phyloP scores from a whole-genome alignment of 2,113 vertebrate genomes.

The Tragelaphus strepsiceros region DNA sequence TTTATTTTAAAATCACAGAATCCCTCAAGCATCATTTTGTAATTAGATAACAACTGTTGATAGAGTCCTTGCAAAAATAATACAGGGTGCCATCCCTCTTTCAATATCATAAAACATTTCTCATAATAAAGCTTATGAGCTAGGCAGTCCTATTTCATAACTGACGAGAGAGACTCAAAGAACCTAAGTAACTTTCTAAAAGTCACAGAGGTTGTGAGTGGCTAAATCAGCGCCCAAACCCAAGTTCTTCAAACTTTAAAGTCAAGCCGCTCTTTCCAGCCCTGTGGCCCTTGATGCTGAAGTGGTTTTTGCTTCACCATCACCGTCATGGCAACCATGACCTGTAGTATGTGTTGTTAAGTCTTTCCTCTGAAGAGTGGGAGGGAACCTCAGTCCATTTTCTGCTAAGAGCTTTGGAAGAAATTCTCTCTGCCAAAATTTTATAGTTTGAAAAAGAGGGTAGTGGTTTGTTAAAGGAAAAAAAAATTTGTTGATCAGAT shows the following conservation, averaged over 20 bases:
- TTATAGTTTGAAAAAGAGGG: not conserved
- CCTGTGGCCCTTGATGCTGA: not conserved
- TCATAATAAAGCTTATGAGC: not conserved
- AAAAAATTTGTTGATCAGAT: not conserved
- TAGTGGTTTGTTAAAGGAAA: not conserved
- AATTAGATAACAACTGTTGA: not conserved
- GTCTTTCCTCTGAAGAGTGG: not conserved
- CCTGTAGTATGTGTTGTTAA: rapidly evolving
- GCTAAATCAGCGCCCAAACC: not conserved
- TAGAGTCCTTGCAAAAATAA: not conserved
- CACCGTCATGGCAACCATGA: not conserved
- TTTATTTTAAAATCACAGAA: not conserved
- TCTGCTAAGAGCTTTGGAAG: not conserved
- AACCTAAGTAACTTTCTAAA: not conserved
- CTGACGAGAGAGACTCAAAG: not conserved
- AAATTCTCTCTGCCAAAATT: not conserved
- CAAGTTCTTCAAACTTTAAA: not conserved
- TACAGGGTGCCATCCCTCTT: not conserved
- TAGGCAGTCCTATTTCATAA: not conserved
- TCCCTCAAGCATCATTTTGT: not conserved
- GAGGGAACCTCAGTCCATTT: not conserved
- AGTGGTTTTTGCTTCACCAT: not conserved
- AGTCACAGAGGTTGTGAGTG: not conserved
- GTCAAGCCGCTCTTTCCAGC: not conserved
- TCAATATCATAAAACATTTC: not conserved